These are phyloP conservation scores for Mystacornis crossleyi DNA, from an alignment of 2,113 vertebrate species.

Conservation along the genomic window DNA sequence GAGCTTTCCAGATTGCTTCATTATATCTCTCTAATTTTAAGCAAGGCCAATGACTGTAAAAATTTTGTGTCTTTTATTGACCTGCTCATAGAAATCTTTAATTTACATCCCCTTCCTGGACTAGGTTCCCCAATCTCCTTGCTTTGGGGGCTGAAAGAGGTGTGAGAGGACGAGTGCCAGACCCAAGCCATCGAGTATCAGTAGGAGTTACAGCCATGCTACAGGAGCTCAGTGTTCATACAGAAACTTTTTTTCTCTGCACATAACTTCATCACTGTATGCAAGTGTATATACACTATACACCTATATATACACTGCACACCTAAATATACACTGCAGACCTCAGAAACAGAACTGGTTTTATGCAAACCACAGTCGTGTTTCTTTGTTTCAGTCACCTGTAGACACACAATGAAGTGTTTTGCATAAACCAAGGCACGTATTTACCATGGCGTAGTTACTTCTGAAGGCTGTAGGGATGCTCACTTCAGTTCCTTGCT, in stretches of 20 bases:
- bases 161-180: background rate
- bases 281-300: too few species aligned
- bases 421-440: background rate
- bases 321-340: background rate
- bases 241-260: background rate
- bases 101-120: background rate
- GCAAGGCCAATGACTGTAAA: background rate
- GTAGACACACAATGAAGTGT: rapidly evolving
- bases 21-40: background rate
- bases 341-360: background rate
- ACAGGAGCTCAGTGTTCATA: background rate
- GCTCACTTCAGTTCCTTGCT: background rate
- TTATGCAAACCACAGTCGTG: background rate
- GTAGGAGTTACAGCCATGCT: background rate
- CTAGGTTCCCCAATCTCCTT: background rate
- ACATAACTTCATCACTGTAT: background rate
- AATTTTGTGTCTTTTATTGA: background rate
- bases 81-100: background rate
- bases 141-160: background rate
- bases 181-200: background rate
- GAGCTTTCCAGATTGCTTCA: background rate
- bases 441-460: background rate
- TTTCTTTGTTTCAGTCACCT: background rate
- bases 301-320: too few species aligned
- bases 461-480: background rate